Conservation (phyloP, 2,797 vertebrate species). For the Syngnathus rostellatus region DNA sequence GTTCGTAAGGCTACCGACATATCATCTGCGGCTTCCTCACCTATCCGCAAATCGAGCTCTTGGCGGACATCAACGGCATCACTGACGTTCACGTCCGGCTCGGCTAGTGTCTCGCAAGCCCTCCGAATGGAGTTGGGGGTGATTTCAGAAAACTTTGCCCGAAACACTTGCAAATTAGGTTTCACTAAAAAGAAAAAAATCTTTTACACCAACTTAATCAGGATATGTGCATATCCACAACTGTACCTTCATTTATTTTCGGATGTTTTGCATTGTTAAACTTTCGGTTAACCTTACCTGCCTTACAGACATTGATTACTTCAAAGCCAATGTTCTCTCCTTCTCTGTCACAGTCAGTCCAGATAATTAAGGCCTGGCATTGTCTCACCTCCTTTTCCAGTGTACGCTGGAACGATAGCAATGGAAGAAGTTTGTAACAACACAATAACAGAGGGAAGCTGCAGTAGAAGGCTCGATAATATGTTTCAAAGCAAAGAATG, state of each 20-base stretch:
- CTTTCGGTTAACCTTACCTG: slow-evolving; percentile 64
- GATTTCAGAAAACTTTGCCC: slow-evolving; percentile 96
- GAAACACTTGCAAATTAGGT: slow-evolving; percentile 78
- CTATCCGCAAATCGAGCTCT: slow-evolving; percentile 92
- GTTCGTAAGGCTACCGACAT: too few relatives aligned
- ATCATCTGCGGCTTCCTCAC: slow-evolving; percentile 45
- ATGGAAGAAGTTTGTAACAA: neutral
- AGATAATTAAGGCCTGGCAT: slow-evolving; percentile 89
- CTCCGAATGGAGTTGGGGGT: slow-evolving; percentile 78
- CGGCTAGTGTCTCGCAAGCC: slow-evolving; percentile 82
- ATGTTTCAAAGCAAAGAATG: neutral
- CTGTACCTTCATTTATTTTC: neutral
- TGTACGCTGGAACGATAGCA: slow-evolving; percentile 68
- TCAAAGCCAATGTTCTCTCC: slow-evolving; percentile 98
- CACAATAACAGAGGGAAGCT: neutral
- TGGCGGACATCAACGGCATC: slow-evolving; percentile 91
- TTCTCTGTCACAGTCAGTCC: slow-evolving; percentile 97
- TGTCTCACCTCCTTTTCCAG: slow-evolving; percentile 82
- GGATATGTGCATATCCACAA: neutral
- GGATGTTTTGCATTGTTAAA: neutral
- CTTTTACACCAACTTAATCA: slow-evolving; percentile 4
- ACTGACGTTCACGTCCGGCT: slow-evolving; percentile 77
- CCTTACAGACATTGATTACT: slow-evolving; percentile 89
- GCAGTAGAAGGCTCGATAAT: neutral
- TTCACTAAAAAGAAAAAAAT: slow-evolving; percentile 69